Base-by-base conservation (phyloP, 1,140 invertebrate species). In the Drosophila varians region DNA sequence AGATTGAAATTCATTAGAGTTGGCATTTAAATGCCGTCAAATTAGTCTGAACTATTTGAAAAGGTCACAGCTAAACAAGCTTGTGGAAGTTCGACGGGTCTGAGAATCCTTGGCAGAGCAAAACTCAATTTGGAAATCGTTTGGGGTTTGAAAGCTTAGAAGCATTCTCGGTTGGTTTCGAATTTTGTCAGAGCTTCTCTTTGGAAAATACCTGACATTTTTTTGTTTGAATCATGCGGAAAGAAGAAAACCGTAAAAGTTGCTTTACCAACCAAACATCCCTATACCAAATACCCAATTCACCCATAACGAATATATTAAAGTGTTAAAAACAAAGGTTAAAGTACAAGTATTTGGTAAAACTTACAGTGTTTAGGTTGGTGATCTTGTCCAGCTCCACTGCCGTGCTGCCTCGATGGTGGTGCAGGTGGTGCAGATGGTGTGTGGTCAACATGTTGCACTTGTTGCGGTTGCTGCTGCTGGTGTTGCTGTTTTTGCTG, bases 391-490 rank as follows among this genome's bases (percentile, higher is more conserved):
- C 89, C 70, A 90, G 68, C 43, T 90, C 89, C 34, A 90, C 72
- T 8, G 89, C 80, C 62, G 84, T 89, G 38, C 83, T 88, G 72
- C 89, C 86, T 43, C 88, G 84, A 71, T 90, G 89, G 76, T 90
- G 89, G 61, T 90, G 84, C 72, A 90, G 64, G 45, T 90, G 89
- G 61, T 89, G 89, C 80, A 90, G 66, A 68, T 90, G 89, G 84
- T 90, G 89, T 62, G 89, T 90, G 11, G 89, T 90, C 77, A 90
- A 83, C 89, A 90, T 90, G 46, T 87, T 87, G 77, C 51, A 51
- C 42, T 14, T 53, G 36, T 18, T 45, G 26, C 8, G 26, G 46
- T n/a, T 23, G 34, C 4, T 28, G 36, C 12, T 48, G 25, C 6
- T 16, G 34, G n/a, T 25, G 31, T 38, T 45, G 48, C 23, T 45